These are phyloP conservation scores for Patella ulyssiponensis DNA, from an alignment of 2,888 invertebrate species.

Conservation along the genomic window DNA sequence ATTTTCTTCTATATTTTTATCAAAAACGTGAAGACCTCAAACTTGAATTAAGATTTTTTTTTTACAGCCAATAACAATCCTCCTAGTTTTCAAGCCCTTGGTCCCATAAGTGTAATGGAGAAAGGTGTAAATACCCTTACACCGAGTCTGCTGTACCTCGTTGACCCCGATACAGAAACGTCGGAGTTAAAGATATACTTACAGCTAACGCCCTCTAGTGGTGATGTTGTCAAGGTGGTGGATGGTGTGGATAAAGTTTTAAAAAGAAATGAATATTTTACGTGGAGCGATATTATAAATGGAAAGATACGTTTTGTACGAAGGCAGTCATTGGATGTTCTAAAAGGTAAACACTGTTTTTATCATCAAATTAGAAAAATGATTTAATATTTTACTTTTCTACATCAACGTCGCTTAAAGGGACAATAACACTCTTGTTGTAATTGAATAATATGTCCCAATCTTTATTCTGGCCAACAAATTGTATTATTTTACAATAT, in stretches of 20 bases:
- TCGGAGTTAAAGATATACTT: slow-evolving; percentile 47
- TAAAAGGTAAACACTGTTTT: no score
- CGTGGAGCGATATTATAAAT: slow-evolving; percentile 43
- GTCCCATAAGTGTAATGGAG: slow-evolving; percentile 45
- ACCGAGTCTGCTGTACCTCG: slow-evolving; percentile 43
- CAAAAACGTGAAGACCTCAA: no score
- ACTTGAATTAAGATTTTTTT: no score
- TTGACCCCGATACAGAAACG: slow-evolving; percentile 54
- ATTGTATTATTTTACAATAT: no score
- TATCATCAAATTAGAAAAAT: no score
- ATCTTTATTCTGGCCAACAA: no score
- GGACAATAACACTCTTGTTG: no score
- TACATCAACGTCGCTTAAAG: no score
- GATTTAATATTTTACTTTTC: no score
- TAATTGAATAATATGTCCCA: no score
- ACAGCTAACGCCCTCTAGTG: slow-evolving; percentile 43
- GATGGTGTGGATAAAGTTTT: slow-evolving; percentile 48
- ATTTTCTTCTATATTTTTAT: no score
- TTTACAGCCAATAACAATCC: slow-evolving; percentile 45
- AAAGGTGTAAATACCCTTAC: slow-evolving; percentile 43
- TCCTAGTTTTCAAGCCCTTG: slow-evolving; percentile 47
- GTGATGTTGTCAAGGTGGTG: slow-evolving; percentile 44
- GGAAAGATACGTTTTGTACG: slow-evolving; percentile 49
- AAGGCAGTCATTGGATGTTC: no score
- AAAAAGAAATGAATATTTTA: slow-evolving; percentile 45